phyloP scores from a whole-genome alignment of 2,888 invertebrate genomes.

The Stenodema calcarata region DNA sequence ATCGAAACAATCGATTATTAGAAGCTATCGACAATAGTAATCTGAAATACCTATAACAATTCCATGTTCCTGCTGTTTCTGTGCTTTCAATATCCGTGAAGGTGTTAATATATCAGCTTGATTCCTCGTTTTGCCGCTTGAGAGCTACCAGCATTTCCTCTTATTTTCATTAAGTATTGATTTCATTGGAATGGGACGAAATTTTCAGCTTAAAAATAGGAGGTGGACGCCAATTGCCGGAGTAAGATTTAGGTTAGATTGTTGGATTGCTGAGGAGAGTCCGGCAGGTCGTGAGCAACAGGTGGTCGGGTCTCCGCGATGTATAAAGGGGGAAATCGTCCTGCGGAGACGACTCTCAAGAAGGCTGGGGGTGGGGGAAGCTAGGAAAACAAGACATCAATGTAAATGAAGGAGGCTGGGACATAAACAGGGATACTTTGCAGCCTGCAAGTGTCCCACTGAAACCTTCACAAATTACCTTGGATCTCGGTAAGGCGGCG shows the following conservation, averaged over 20 bases:
- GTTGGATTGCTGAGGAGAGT: neutral
- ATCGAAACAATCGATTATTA: no score
- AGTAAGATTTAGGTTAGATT: neutral
- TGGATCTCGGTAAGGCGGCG: no score
- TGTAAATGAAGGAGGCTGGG: conserved; percentile 25
- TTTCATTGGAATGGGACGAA: no score
- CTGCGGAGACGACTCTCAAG: neutral
- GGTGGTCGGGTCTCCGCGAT: neutral
- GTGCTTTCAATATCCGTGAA: no score
- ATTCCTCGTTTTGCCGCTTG: no score
- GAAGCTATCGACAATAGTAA: no score
- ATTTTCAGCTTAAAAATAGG: no score
- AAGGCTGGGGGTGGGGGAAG: neutral
- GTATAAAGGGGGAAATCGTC: neutral
- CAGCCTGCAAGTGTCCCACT: neutral
- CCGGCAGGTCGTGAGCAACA: conserved; percentile 29
- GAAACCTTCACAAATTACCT: conserved; percentile 37
- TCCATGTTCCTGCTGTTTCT: no score
- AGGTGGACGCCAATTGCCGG: neutral
- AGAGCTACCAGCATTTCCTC: no score
- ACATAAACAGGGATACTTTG: conserved; percentile 47
- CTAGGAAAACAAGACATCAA: conserved; percentile 39
- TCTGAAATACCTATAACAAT: no score
- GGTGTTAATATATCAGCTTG: no score
- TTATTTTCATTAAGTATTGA: no score